A percentile compares a stretch with the other conserved stretches of the same genome.
These are phyloP conservation scores for Epinotia bilunana DNA, from an alignment of 2,888 invertebrate genomes.

Conservation along the genomic window DNA sequence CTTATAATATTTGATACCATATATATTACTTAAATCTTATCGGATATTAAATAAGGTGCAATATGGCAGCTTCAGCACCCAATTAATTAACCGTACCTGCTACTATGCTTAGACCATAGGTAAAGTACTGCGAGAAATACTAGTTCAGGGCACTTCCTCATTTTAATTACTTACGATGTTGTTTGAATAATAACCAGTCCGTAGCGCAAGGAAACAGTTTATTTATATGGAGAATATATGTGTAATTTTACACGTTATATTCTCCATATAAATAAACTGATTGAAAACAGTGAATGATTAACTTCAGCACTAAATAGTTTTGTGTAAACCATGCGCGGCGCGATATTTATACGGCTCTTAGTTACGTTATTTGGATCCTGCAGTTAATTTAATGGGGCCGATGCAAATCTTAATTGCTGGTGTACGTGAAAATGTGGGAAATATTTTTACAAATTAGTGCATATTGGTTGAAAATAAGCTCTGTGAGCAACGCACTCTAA, in stretches of 20 bases:
- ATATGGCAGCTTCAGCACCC: neutral
- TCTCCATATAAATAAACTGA: too few relatives aligned
- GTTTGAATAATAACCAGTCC: constrained; percentile 38
- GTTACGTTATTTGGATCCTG: constrained; percentile 57
- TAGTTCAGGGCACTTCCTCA: neutral
- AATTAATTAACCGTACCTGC: neutral
- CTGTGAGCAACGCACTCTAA: neutral
- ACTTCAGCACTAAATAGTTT: too few relatives aligned
- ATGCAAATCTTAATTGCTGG: constrained; percentile 61
- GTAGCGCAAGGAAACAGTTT: constrained; percentile 50
- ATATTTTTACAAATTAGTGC: neutral
- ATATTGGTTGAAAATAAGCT: neutral
- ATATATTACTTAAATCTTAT: too few relatives aligned
- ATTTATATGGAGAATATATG: constrained; percentile 55
- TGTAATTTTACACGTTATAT: too few relatives aligned
- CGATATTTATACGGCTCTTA: constrained; percentile 48
- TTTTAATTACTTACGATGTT: constrained; percentile 26
- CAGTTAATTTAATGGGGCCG: constrained; percentile 58
- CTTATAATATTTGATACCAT: too few relatives aligned
- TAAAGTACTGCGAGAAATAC: neutral
- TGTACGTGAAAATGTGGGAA: constrained; percentile 51
- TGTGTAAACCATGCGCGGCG: constrained; percentile 57
- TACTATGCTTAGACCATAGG: neutral
- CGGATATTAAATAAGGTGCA: neutral
- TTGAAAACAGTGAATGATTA: too few relatives aligned